Conservation (phyloP, 2,888 invertebrate species). For the Calliopum simillimum region DNA sequence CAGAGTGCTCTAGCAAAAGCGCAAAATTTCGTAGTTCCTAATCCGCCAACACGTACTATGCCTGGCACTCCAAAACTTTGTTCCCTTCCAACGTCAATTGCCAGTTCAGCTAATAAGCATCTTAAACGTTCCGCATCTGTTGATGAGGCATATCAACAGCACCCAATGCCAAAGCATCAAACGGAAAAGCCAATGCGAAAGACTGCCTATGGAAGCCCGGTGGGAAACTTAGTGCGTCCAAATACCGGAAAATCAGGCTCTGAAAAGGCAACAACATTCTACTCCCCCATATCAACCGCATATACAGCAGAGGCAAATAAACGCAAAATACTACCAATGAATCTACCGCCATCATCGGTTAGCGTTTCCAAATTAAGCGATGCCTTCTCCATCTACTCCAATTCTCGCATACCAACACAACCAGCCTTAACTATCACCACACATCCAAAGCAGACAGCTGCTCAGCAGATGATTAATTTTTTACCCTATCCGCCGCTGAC, state of each 20-base stretch:
- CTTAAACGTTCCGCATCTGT: constrained; percentile 61
- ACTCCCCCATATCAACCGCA: constrained; percentile 51
- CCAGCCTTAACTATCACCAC: constrained; percentile 29
- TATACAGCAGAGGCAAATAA: constrained; percentile 52
- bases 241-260: constrained; percentile 24
- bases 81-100: constrained; percentile 62
- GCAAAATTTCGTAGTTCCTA: constrained; percentile 61
- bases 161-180: no score
- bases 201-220: constrained; percentile 43
- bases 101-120: constrained; percentile 61
- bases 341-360: constrained; percentile 56
- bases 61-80: constrained; percentile 48
- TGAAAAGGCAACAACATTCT: constrained; percentile 48
- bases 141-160: constrained; percentile 55
- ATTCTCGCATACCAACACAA: not conserved
- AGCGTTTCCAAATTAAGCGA: constrained; percentile 52
- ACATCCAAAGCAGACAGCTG: constrained; percentile 30
- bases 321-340: constrained; percentile 42
- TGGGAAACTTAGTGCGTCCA: constrained; percentile 16
- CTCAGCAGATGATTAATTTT: constrained; percentile 29
- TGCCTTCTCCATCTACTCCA: constrained; percentile 14
- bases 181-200: constrained; percentile 55
- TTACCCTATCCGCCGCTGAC: constrained; percentile 34
- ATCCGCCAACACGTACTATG: constrained; percentile 52
- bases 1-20: constrained; percentile 14